A percentile compares a stretch with the other conserved stretches of the same genome.
phyloP scores from a whole-genome alignment of 2,888 invertebrate species.

The Nomada flava region DNA sequence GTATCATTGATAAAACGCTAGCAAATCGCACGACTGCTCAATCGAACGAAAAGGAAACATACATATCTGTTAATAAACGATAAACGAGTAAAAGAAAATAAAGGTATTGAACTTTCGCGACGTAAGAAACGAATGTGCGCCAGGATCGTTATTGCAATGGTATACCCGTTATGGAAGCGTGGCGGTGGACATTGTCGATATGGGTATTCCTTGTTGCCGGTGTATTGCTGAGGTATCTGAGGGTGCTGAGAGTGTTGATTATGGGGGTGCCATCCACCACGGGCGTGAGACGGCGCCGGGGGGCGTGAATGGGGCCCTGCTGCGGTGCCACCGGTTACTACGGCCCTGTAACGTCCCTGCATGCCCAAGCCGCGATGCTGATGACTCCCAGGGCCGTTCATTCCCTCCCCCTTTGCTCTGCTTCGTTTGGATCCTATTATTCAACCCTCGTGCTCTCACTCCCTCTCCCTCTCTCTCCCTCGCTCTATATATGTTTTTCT shows the following conservation, averaged over 20 bases:
- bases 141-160: slow-evolving; percentile 27
- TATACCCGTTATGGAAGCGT: slow-evolving; percentile 79
- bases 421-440: slow-evolving; percentile 42
- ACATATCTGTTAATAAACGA: neutral
- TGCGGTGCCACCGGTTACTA: slow-evolving; percentile 65
- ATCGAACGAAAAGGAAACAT: too few relatives aligned
- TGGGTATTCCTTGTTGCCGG: slow-evolving; percentile 79
- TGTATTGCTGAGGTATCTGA: slow-evolving; percentile 71
- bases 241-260: slow-evolving; percentile 72
- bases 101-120: neutral
- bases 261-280: slow-evolving; percentile 76
- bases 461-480: slow-evolving; percentile 14
- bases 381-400: slow-evolving; percentile 75
- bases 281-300: slow-evolving; percentile 70
- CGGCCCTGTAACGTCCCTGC: slow-evolving; percentile 77
- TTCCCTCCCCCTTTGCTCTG: slow-evolving; percentile 51
- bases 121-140: neutral
- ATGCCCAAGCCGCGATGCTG: slow-evolving; percentile 79
- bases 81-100: neutral
- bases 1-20: neutral
- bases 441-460: slow-evolving; percentile 27
- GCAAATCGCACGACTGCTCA: too few relatives aligned
- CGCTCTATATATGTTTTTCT: neutral
- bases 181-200: slow-evolving; percentile 78
- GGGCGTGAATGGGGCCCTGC: slow-evolving; percentile 74